Evolutionary conservation across 2,888 invertebrate genomes (phyloP), one percentile per base, ranked within the genome.

Genomic region (Entomobrya proxima): DNA sequence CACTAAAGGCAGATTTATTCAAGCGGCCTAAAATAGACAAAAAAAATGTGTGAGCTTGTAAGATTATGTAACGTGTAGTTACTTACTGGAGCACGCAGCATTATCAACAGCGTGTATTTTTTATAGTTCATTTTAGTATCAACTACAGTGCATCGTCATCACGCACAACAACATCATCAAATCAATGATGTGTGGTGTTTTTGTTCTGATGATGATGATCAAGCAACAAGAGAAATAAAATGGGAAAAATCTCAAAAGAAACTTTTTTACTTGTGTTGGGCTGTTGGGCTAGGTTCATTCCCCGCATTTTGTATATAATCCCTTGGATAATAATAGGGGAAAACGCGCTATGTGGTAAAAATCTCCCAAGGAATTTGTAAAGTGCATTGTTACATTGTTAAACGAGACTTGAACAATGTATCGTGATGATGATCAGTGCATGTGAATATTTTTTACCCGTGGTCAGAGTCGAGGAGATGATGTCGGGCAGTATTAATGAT

Each of bases 31-130:
- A 69, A 44, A 44, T 35, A 69, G 44, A 47, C n/a, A n/a, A n/a
- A n/a, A n/a, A 44, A 69, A 44, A 37, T 69, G 69, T 47, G 69
- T 69, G 37, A 69, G 69, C 40, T 47, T 30, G 69, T 67, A 37
- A 64, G 37, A n/a, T n/a, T n/a, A 21, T 64, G 72, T 30, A 75
- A 52, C 75, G 37, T 52, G 50, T 55, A 75, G 50, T 52, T 52
- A 64, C 58, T 80, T 72, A 72, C 80, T 58, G 58, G 72, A 80
- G 72, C 80, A 72, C 80, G 80, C 80, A 80, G 52, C 55, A 40
- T 55, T 47, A 47, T 7, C n/a, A 44, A 21, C 55, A 61, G 1
- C n/a, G n/a, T n/a, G n/a, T n/a, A n/a, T n/a, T n/a, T n/a, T n/a
- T n/a, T n/a, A n/a, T n/a, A n/a, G n/a, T n/a, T n/a, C n/a, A n/a